Evolutionary conservation across 2,113 vertebrate genomes (phyloP), one percentile per base, ranked within the genome.

Genomic region (Gopherus flavomarginatus): DNA sequence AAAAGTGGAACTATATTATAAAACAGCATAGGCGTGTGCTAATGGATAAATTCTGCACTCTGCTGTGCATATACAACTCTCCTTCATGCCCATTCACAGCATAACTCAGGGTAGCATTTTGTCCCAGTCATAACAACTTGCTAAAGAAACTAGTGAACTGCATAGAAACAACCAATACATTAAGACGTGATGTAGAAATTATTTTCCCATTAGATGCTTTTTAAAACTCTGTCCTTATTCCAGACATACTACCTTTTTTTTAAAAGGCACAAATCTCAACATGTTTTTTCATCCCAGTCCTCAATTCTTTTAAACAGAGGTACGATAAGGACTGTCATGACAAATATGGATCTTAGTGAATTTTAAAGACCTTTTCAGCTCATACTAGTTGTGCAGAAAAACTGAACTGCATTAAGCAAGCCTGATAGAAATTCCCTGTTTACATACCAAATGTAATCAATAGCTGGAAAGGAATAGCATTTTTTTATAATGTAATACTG

Each of bases 401-500:
- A 53, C 44, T 90, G 21, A 89, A 21, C 75, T 62, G 54, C 35
- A 90, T 92, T 89, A 84, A 95, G 52, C 47, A 91, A 97, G n/a
- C 54, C 44, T 88, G 62, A 10, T 52, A 77, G 94, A 97, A 83
- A 94, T 90, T 57, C 26, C 29, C 69, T 94, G 49, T n/a, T 49
- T 91, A 44, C 35, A 2, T 88, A 44, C 38, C 22, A 49, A 38
- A 29, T 81, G 1, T 31, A 88, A 78, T 50, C 87, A 81, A 65
- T 47, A 38, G 42, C 2, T 19, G 29, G 79, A 83, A 85, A 50
- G 59, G 50, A 47, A 69, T 3, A 21, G 49, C 6, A 3, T 87
- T 92, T 89, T 72, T 57, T n/a, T 94, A 77, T 85, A 56, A 62
- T 89, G n/a, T 50, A 57, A 10, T 3, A 83, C 16, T 81, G 62